Evolutionary conservation across 2,113 vertebrate genomes (phyloP).

Genomic region (Phalacrocorax carbo): DNA sequence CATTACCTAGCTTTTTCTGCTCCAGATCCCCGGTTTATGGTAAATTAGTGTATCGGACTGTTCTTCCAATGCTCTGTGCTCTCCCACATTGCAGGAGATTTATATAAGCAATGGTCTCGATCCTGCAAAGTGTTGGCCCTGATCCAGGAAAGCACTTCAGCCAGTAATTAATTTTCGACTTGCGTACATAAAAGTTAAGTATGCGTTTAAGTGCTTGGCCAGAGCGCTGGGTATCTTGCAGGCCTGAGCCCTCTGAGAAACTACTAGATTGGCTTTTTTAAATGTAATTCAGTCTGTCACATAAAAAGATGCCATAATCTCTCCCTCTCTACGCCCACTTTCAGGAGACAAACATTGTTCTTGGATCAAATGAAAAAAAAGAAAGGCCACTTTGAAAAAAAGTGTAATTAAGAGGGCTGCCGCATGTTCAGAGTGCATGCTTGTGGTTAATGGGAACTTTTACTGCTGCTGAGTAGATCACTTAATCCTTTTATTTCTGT

Average conservation of each 20-base stretch:
- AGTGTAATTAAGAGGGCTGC: slow-evolving; percentile 28
- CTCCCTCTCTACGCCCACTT: slow-evolving; percentile 16
- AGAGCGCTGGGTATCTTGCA: not conserved
- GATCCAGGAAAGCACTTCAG: slow-evolving; percentile 58
- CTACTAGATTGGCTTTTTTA: slow-evolving; percentile 11
- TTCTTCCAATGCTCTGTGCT: not conserved
- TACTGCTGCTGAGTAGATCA: slow-evolving; percentile 44
- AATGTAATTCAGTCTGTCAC: slow-evolving; percentile 16
- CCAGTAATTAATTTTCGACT: slow-evolving; percentile 54
- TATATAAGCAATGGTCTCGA: not conserved
- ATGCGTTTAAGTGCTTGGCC: slow-evolving; percentile 17
- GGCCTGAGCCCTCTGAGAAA: slow-evolving; percentile 17
- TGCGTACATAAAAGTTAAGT: slow-evolving; percentile 56
- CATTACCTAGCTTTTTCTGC: not conserved
- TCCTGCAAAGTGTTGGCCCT: slow-evolving; percentile 27
- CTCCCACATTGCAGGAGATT: not conserved
- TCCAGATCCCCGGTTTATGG: not conserved
- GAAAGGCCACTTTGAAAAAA: not conserved
- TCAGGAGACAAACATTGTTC: slow-evolving; percentile 42
- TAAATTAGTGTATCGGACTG: not conserved
- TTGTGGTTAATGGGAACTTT: slow-evolving; percentile 53
- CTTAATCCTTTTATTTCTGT: slow-evolving; percentile 69
- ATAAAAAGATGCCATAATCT: slow-evolving; percentile 33
- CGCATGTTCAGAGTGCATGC: not conserved
- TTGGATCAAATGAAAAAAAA: not conserved